Percentiles rank a stretch among this genome's conserved stretches.
Conservation (phyloP, 2,797 vertebrate genomes). For the Lithobates pipiens region DNA sequence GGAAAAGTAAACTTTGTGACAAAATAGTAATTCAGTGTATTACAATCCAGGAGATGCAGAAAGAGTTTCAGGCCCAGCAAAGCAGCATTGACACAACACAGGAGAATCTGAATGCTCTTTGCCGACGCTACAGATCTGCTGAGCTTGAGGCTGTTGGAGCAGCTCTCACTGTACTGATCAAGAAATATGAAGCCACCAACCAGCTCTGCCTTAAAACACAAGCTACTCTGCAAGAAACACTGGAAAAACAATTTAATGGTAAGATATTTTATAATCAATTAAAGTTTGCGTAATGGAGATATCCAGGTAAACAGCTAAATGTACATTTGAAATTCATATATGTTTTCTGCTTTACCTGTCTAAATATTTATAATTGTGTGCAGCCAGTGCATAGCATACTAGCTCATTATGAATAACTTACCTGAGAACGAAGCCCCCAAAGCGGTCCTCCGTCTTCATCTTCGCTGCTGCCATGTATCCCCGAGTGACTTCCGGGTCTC, state of each 20-base stretch:
- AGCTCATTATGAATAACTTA: too few species aligned
- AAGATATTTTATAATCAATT: background rate
- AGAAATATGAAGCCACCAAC: constrained; percentile 85
- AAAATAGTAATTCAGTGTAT: background rate
- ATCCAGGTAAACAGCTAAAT: too few species aligned
- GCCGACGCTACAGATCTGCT: constrained; percentile 86
- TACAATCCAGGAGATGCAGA: constrained; percentile 83
- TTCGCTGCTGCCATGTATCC: too few species aligned
- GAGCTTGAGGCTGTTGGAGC: constrained; percentile 85
- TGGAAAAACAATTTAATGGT: constrained; percentile 89
- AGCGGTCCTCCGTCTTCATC: too few species aligned
- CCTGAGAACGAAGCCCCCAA: too few species aligned
- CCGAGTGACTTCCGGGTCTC: too few species aligned
- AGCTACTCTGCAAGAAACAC: constrained; percentile 83
- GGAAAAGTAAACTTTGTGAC: background rate
- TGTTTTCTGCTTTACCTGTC: too few species aligned
- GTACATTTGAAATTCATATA: too few species aligned
- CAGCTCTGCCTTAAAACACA: constrained; percentile 84
- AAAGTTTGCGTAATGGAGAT: too few species aligned
- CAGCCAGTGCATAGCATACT: too few species aligned
- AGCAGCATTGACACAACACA: constrained; percentile 80
- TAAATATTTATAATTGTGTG: too few species aligned
- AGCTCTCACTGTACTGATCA: constrained; percentile 84
- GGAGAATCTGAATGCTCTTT: constrained; percentile 87
- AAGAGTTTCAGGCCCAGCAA: constrained; percentile 85